phyloP scores from a whole-genome alignment of 2,113 vertebrate species.

The Arenaria interpres region DNA sequence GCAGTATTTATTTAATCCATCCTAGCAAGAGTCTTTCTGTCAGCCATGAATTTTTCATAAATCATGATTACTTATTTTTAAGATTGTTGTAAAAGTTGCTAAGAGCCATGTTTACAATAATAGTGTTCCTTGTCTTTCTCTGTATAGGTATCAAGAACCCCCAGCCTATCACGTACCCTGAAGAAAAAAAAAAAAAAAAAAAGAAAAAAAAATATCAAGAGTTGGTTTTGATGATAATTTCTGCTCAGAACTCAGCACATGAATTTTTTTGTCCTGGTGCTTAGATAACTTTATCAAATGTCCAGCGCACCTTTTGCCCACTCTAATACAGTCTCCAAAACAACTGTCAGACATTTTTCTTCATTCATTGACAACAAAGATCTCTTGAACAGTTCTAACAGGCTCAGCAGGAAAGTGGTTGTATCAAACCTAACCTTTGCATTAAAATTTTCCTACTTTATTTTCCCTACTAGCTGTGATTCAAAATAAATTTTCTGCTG shows the following conservation, averaged over 20 bases:
- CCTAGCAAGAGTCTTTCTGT: not conserved
- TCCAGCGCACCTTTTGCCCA: not conserved
- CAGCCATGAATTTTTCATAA: not conserved
- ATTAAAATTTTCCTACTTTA: not conserved
- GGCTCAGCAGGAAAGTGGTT: not conserved
- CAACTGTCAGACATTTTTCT: not conserved
- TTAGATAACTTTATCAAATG: not conserved
- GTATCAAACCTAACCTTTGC: not conserved
- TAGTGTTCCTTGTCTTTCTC: not conserved
- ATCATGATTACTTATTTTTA: not conserved
- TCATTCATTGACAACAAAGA: not conserved
- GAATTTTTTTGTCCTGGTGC: not conserved
- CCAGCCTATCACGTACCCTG: not conserved
- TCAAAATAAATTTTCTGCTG: not conserved
- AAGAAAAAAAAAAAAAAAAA: not conserved
- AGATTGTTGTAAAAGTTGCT: not conserved
- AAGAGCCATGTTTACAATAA: not conserved
- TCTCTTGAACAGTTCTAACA: not conserved
- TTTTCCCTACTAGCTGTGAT: not conserved
- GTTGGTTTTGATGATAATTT: not conserved
- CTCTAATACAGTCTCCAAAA: not conserved
- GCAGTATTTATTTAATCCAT: not conserved
- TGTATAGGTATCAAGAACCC: not conserved
- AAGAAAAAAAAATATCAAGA: not conserved
- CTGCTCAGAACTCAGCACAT: not conserved